Base-by-base conservation (phyloP, 2,888 invertebrate genomes). In the Meliscaeva auricollis region DNA sequence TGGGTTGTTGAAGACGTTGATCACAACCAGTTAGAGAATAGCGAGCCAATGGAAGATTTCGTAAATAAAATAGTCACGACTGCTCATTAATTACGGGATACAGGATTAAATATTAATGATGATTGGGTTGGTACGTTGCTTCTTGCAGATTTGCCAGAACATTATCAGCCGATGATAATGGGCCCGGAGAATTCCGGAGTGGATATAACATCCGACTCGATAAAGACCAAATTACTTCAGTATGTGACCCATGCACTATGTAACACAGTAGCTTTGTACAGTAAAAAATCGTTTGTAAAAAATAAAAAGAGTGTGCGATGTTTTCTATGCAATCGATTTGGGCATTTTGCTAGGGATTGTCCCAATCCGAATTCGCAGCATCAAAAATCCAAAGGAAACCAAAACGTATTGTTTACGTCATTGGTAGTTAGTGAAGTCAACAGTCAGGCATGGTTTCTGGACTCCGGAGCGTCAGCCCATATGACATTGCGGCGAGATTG, bases 161-260 rank as follows among this genome's bases (percentile, higher is more conserved):
- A 87, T 30, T 90, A 88, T 64, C 73, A 80, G n/a, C 89, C 89
- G 5, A 89, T 90, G 89, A 88, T 90, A 58, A 87, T 87, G 87
- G 79, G 84, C 0, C 38, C 87, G 6, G 85, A 87, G 9, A 89
- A 84, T 66, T 88, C 85, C 15, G 89, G 89, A 52, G 83, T 83
- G 0, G 20, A 56, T n/a, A 88, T 90, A 17, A 87, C 88, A 6
- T 87, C 58, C 8, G 89, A 90, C 74, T 66, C 87, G 3, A 88
- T 89, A 0, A 90, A 90, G 87, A 88, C 87, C 0, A 90, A 90
- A 74, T 60, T 88, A 1, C 64, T 89, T 64, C 88, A 88, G 44
- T 87, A 88, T 48, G 58, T 72, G 0, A 72, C 13, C 4, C n/a
- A 15, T 15, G 17, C 17, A 44, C 13, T 44, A 13, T 8, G 26